A percentile compares a stretch with the other conserved stretches of the same genome.
These are phyloP conservation scores for Elgaria multicarinata DNA, from an alignment of 2,113 vertebrate species.

Conservation along the genomic window DNA sequence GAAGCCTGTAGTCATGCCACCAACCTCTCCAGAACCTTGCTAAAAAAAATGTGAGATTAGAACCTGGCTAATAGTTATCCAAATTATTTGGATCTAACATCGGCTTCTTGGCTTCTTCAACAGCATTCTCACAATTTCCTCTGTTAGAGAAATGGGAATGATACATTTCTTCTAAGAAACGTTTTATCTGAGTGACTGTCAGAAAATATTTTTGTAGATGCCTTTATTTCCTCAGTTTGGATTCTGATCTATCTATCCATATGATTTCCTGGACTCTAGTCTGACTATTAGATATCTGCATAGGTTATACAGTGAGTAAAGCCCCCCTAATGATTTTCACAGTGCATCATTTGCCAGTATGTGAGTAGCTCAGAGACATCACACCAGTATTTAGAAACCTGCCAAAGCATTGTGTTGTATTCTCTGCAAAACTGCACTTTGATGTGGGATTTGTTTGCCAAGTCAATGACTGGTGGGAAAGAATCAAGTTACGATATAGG, in stretches of 20 bases:
- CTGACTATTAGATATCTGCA: not conserved
- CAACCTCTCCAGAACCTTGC: too few relatives aligned
- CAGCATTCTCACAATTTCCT: too few relatives aligned
- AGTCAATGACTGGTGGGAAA: constrained; percentile 16
- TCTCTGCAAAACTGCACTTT: constrained; percentile 36
- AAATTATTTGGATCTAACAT: too few relatives aligned
- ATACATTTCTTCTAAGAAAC: too few relatives aligned
- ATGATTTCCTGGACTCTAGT: not conserved
- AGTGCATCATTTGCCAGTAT: not conserved
- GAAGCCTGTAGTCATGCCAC: too few relatives aligned
- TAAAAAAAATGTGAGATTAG: too few relatives aligned
- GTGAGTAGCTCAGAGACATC: not conserved
- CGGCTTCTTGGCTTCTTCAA: too few relatives aligned
- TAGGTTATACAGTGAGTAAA: not conserved
- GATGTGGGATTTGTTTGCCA: constrained; percentile 20
- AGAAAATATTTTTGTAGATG: too few relatives aligned
- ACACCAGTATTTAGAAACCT: constrained; percentile 15
- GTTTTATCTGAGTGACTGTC: too few relatives aligned
- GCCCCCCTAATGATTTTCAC: not conserved
- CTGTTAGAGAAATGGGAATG: too few relatives aligned
- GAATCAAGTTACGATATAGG: not conserved
- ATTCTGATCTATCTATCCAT: not conserved
- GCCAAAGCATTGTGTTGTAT: not conserved
- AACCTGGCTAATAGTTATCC: too few relatives aligned
- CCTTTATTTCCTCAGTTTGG: too few relatives aligned